Evolutionary conservation across 2,797 vertebrate genomes (phyloP), one percentile per base, ranked within the genome.

Genomic region (Tamandua tetradactyla): DNA sequence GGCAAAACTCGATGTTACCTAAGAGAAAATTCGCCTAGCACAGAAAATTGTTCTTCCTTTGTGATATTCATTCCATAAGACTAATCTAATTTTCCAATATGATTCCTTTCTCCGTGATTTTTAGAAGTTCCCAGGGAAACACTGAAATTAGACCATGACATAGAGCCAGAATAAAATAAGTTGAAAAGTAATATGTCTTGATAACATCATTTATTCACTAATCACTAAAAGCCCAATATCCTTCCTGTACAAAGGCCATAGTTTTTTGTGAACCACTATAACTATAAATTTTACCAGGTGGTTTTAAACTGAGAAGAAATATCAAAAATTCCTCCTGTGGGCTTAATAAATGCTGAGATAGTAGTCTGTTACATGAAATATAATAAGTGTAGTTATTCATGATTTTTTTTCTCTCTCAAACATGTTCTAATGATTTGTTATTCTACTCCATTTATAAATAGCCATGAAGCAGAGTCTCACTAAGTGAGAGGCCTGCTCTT

Each of bases 251-350:
- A 96, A 90, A 96, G 37, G 27, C 5, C 40, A 75, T 89, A 23
- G 32, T 96, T 96, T 96, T 76, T 90, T 93, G 30, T 85, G 86
- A 97, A 62, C 27, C 62, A 66, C 89, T 93, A 78, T 84, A 84
- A 64, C 94, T 96, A 10, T 88, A 97, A 66, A 92, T 95, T 91
- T 95, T 96, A 93, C 87, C 93, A 94, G 52, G 79, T 97, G 55
- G 71, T 89, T 97, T 97, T 92, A 86, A n/a, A 94, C 35, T 66
- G 79, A 89, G 89, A 83, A 81, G 76, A 95, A 96, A 71, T 30
- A 37, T 89, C 15, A 87, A 1, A 74, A 86, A 96, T 97, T 95
- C 15, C 27, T 97, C 83, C 69, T 94, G 17, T 91, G 71, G 89
- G 79, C 35, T 79, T 42, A 91, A n/a, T 96, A 96, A 97, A 95